These are phyloP conservation scores for Dicerorhinus sumatrensis DNA, from an alignment of 2,113 vertebrate genomes.

Conservation along the genomic window DNA sequence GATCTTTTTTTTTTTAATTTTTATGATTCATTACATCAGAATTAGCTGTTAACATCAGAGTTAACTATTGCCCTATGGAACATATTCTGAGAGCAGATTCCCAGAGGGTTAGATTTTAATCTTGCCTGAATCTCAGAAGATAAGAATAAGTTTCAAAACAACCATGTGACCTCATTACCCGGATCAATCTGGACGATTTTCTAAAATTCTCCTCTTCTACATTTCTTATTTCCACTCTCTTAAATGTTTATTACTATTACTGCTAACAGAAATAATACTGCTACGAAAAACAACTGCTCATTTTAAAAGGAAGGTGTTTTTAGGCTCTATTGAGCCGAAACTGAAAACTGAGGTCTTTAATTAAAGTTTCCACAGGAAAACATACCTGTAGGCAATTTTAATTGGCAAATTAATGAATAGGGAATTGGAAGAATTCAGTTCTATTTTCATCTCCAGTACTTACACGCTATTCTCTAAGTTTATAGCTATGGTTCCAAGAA, in stretches of 20 bases:
- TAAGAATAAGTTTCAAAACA: neutral
- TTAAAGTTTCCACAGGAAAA: neutral
- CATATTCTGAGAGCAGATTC: neutral
- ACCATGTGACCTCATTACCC: neutral
- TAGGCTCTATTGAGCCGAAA: neutral
- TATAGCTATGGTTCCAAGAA: neutral
- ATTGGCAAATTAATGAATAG: neutral
- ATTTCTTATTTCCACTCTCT: neutral
- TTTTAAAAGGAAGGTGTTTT: conserved; percentile 4
- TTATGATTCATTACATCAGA: neutral
- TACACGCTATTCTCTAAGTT: neutral
- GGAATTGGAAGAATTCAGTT: neutral
- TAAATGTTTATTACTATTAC: neutral
- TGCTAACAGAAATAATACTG: neutral
- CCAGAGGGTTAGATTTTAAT: neutral
- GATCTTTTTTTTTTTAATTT: neutral
- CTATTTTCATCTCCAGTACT: neutral
- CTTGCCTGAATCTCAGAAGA: neutral
- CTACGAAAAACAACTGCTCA: neutral
- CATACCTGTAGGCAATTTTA: neutral
- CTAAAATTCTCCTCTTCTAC: neutral
- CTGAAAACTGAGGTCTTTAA: neutral
- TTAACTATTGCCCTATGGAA: neutral
- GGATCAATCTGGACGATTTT: neutral
- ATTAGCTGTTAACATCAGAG: neutral